Evolutionary conservation across 2,797 vertebrate genomes (phyloP).

Genomic region (Poeciliopsis infans): DNA sequence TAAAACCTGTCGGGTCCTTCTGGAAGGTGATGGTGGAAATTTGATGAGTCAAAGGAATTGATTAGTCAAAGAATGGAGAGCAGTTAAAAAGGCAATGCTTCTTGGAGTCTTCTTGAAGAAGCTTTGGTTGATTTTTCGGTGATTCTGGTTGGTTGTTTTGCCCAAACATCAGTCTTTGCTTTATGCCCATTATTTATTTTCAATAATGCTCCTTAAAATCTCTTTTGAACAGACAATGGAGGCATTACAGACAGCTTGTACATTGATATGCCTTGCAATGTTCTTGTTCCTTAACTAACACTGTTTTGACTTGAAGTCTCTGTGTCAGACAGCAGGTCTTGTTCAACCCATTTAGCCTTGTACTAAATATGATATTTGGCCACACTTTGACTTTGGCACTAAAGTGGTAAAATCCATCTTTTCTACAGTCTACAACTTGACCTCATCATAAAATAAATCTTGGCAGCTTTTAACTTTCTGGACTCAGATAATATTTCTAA

Average conservation of each 20-base stretch:
- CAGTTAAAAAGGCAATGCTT: background rate
- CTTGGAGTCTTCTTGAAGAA: background rate
- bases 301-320: slow-evolving; percentile 10
- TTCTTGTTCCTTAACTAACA: slow-evolving; percentile 29
- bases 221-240: background rate
- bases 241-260: background rate
- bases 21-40: background rate
- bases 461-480: slow-evolving; percentile 50
- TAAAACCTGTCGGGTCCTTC: background rate
- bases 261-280: slow-evolving; percentile 3
- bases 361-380: slow-evolving; percentile 17
- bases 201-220: background rate
- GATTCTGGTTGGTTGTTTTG: background rate
- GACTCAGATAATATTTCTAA: slow-evolving; percentile 44
- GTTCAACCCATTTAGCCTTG: slow-evolving; percentile 14
- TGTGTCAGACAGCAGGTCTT: background rate
- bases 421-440: slow-evolving; percentile 42
- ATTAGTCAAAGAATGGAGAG: background rate
- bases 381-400: slow-evolving; percentile 34
- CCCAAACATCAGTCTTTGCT: background rate
- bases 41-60: background rate
- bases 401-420: slow-evolving; percentile 16
- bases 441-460: slow-evolving; percentile 38
- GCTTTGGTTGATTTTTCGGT: background rate
- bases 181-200: background rate